phyloP scores from a whole-genome alignment of 2,113 vertebrate species.

The Papio anubis region DNA sequence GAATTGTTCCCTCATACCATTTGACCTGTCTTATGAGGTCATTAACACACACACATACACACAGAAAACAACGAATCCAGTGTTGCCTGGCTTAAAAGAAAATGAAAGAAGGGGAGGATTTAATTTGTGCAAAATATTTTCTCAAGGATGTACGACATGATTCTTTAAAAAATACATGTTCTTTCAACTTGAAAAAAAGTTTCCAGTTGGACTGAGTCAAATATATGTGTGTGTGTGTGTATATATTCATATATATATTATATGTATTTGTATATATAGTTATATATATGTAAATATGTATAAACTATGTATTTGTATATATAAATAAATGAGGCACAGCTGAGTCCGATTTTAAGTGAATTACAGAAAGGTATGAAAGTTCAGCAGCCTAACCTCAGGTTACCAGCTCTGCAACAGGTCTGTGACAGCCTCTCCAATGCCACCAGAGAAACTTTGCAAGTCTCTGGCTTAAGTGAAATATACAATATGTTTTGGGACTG shows the following conservation, averaged over 20 bases:
- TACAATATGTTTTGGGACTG: no score
- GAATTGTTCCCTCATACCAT: neutral
- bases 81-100: neutral
- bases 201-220: neutral
- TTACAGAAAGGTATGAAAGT: neutral
- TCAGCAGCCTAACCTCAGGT: neutral
- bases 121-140: neutral
- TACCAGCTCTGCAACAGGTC: neutral
- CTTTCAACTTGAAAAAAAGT: neutral
- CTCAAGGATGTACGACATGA: neutral
- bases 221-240: neutral
- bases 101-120: neutral
- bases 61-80: no score
- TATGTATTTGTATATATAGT: no score
- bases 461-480: neutral
- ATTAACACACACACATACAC: neutral
- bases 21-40: neutral
- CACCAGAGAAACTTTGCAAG: neutral
- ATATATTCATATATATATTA: no score
- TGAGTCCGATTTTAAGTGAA: neutral
- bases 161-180: neutral
- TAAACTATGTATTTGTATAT: no score
- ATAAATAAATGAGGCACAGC: neutral
- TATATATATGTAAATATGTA: neutral
- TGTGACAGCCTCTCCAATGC: neutral